Evolutionary conservation across 2,797 vertebrate species (phyloP).

Genomic region (Lateolabrax maculatus): DNA sequence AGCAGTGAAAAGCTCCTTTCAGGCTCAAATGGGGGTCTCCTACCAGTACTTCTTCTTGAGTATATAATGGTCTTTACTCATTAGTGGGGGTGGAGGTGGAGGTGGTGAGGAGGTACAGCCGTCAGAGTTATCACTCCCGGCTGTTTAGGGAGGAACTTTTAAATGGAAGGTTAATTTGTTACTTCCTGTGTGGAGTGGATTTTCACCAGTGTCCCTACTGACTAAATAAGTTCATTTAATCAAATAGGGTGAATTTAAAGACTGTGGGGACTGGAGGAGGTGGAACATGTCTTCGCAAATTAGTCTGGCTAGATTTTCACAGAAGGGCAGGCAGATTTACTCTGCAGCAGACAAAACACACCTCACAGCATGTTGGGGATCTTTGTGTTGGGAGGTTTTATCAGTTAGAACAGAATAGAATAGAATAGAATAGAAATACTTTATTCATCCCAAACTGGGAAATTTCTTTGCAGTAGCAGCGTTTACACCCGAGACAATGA

Average conservation of each 20-base stretch:
- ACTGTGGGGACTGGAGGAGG: neutral
- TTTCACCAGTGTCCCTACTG: neutral
- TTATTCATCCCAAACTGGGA: no score
- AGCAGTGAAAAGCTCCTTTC: neutral
- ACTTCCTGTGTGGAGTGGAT: slow-evolving; percentile 1
- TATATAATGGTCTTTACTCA: neutral
- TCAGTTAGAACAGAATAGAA: no score
- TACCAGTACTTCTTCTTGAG: neutral
- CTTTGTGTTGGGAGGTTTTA: slow-evolving; percentile 26
- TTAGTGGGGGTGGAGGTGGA: neutral
- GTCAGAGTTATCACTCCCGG: neutral
- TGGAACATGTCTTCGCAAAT: neutral
- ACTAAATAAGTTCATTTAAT: neutral
- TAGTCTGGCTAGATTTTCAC: neutral
- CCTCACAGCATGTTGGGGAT: neutral
- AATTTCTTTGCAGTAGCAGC: no score
- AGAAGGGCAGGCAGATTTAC: neutral
- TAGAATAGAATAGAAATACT: no score
- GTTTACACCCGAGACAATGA: no score
- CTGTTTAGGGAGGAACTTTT: slow-evolving; percentile 15
- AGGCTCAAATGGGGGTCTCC: neutral
- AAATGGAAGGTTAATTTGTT: slow-evolving; percentile 11
- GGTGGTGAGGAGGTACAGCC: neutral
- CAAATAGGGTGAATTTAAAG: neutral
- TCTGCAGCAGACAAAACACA: slow-evolving; percentile 8